A percentile compares a stretch with the other conserved stretches of the same genome.
phyloP scores from a whole-genome alignment of 2,113 vertebrate species.

The Chunga burmeisteri region DNA sequence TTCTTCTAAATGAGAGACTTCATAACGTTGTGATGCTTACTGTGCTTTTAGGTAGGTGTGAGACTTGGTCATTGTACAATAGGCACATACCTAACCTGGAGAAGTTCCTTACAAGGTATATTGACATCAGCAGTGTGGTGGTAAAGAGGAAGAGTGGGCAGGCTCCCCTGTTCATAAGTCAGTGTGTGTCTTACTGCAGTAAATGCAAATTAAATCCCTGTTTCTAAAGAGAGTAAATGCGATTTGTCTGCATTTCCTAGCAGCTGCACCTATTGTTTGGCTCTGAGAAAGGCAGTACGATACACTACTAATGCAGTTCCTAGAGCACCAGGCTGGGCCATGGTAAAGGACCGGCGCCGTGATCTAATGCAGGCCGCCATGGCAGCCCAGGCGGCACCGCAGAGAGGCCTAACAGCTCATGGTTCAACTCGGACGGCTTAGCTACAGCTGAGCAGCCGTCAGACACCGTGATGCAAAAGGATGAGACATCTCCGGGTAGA shows the following conservation, averaged over 20 bases:
- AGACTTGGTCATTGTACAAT: rapidly evolving
- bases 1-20: background rate
- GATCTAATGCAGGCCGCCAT: rapidly evolving
- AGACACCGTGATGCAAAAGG: background rate
- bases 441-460: background rate
- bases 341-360: rapidly evolving
- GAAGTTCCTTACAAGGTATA: rapidly evolving
- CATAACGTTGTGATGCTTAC: background rate
- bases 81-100: background rate
- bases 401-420: rapidly evolving
- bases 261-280: background rate
- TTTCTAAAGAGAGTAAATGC: background rate
- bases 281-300: background rate
- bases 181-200: background rate
- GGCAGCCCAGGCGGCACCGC: background rate
- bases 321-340: rapidly evolving
- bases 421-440: background rate
- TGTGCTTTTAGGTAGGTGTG: background rate
- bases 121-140: rapidly evolving
- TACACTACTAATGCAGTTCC: rapidly evolving
- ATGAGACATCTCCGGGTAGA: background rate
- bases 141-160: too few relatives aligned
- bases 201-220: background rate
- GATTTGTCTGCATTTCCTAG: background rate
- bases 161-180: background rate